Evolutionary conservation across 92 coral and sea anemone species (phyloP), one percentile per base, ranked within the genome.

Genomic region (Epizoanthus ramosus): DNA sequence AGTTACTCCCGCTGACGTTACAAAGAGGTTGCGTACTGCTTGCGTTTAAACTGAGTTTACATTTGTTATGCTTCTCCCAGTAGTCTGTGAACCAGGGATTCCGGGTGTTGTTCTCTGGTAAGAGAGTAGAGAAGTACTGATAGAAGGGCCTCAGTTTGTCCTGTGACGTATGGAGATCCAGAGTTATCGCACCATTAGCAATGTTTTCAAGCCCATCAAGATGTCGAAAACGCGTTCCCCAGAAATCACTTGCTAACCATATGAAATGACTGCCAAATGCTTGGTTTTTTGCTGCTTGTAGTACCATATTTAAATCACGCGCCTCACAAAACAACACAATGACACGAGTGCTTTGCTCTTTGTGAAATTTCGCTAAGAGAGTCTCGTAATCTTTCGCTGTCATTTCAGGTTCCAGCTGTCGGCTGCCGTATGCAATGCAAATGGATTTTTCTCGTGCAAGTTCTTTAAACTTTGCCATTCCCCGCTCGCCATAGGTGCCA

Each of bases 401-500:
- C 75, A 75, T 75, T 57, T 88, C 84, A 23, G 77, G 52, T 37
- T 88, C 87, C 54, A 89, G 31, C 23, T 81, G 87, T 3, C 63
- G 59, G 13, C 65, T 73, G 24, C 73, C 85, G 50, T 65, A 45
- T 1, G 85, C 93, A n/a, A 90, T 84, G 73, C 92, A 93, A 4
- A 89, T 83, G 72, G 84, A 81, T 1, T 71, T 23, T 23, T 81
- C 53, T 18, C 22, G 18, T 10, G 91, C 92, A 14, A 69, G 79
- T 13, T 61, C 64, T 37, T 80, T 37, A 71, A 95, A 93, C 18
- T 84, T 85, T 33, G 80, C 86, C 80, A 90, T 90, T 2, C 92
- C 97, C 15, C 92, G 95, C 68, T 93, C 93, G 39, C 97, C 98
- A 75, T 95, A 95, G 21, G 93, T 89, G 71, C 98, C 98, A 37